Evolutionary conservation across 2,113 vertebrate genomes (phyloP), one percentile per base, ranked within the genome.

Genomic region (Cyanoderma ruficeps): DNA sequence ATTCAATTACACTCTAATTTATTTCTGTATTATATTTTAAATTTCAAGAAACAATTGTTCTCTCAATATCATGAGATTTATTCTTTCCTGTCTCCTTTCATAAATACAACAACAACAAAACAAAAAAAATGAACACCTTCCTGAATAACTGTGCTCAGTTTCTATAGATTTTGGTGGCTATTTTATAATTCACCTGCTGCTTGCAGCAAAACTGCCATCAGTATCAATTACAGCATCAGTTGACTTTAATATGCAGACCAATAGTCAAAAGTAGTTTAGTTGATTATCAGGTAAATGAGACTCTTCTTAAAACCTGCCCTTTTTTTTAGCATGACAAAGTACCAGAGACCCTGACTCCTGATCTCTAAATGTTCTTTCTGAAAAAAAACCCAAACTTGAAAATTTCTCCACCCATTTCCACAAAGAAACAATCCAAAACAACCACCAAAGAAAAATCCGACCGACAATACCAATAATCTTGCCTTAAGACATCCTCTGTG

Each of bases 381-480:
- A 27, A 69, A 79, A 75, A 37, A n/a, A 23, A 12, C 6, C 1
- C 10, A 37, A 56, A 39, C 9, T 13, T 75, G 5, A 7, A 47
- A 33, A 30, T 23, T 61, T 87, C 27, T 55, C 8, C 44, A 69
- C 22, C 6, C 8, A 24, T 74, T 89, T 86, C 23, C 23, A 52
- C 9, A 23, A 15, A 41, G 9, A 0, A 50, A 21, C 42, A 50
- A 31, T 25, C 2, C 4, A 3, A 46, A 17, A 3, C 30, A 64
- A 3, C 35, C 50, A 71, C 20, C 13, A 27, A 24, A 16, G 7
- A 16, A 61, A 59, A 46, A 17, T 2, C 5, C 2, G 13, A 33
- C 3, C 21, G 33, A 20, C 19, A 41, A 8, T 42, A 22, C 15
- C 47, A 50, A 59, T 87, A 82, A 70, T 50, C 35, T 83, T 87